Conservation (phyloP, 2,113 vertebrate species). For the Panthera uncia region DNA sequence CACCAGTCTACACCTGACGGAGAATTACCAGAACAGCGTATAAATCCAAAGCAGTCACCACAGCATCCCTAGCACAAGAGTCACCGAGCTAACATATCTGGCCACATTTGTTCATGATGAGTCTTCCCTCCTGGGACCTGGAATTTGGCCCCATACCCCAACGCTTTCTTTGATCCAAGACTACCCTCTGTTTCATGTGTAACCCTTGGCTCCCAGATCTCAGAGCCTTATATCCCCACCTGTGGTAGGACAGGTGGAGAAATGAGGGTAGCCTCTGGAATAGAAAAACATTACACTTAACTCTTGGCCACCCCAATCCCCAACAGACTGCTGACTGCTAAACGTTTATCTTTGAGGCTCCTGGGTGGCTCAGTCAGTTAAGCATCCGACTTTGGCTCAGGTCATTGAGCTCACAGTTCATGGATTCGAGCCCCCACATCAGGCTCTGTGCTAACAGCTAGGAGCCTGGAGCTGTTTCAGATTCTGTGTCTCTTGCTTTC, state of each 20-base stretch:
- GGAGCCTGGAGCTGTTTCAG: no score
- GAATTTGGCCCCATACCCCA: background rate
- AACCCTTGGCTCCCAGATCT: background rate
- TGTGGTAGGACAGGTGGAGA: no score
- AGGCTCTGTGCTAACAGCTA: no score
- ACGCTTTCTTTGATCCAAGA: background rate
- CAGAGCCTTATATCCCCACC: background rate
- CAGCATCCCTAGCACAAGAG: background rate
- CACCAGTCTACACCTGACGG: background rate
- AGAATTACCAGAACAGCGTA: background rate
- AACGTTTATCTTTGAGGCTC: background rate
- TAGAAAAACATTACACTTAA: background rate
- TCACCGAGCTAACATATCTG: fast-evolving
- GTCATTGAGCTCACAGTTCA: no score
- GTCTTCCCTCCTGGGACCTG: background rate
- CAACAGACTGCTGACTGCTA: background rate
- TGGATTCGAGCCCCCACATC: no score
- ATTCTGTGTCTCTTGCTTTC: no score
- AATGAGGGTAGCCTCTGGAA: background rate
- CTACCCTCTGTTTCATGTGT: background rate
- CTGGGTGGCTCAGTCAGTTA: no score
- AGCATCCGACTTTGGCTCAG: no score
- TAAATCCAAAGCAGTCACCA: background rate
- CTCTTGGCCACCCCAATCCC: background rate
- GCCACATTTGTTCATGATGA: background rate